Base-by-base conservation (phyloP, 2,797 vertebrate species). In the Oreochromis grahami region DNA sequence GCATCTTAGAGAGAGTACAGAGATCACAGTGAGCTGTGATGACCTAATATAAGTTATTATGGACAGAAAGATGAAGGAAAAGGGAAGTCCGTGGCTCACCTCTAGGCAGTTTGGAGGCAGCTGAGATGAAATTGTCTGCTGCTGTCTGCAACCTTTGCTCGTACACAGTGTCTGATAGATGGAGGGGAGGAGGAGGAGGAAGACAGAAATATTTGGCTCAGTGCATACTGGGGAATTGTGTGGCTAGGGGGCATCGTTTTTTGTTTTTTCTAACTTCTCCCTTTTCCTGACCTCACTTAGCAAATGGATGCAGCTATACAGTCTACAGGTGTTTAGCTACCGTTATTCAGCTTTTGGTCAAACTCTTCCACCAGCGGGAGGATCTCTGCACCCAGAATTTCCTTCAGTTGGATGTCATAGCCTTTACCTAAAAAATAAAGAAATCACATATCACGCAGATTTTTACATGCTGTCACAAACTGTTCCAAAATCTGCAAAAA, bases 31-130 rank as follows among this genome's bases (percentile, higher is more conserved):
- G 82, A 89, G 87, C 85, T 85, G 56, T 87, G 91, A 94, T 93
- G 83, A 92, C 86, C 85, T 83, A 87, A 87, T 87, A 80, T 88
- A 60, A 83, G 88, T 86, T 41, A 83, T 70, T 86, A 82, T 50
- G 89, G 87, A 92, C 90, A 86, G 91, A 91, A 89, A 92, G 91
- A 91, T 91, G 93, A 88, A 90, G 87, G 86, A 87, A 87, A 90
- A 15, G 86, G 78, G 81, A 83, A 63, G 86, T 86, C 76, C 53
- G 53, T 80, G 81, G 93, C 94, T 96, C 92, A 97, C 96, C 96
- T 96, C 94, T 92, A 89, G 96, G 96, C 94, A 97, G 92, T 94
- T 93, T 91, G 86, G 92, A 95, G 85, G 96, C 96, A 89, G 91
- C 93, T 58, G 84, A 89, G 38, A 95, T 94, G 87, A 97, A 97